These are phyloP conservation scores for Idaea biselata DNA, from an alignment of 2,888 invertebrate species.

Conservation along the genomic window DNA sequence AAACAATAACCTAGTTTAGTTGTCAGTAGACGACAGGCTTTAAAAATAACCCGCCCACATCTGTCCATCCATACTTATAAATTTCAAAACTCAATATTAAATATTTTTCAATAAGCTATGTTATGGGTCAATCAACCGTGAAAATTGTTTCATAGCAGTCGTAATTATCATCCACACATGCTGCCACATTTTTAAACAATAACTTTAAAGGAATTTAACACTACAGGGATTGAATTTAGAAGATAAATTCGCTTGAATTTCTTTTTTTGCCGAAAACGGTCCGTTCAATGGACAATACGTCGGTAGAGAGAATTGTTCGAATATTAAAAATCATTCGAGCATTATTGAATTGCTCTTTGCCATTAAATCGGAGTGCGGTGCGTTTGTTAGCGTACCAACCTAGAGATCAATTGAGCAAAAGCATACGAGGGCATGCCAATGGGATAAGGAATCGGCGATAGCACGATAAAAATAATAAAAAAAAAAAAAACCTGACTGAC, in stretches of 20 bases:
- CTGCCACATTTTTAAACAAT: slow-evolving; percentile 29
- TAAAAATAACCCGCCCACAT: not conserved
- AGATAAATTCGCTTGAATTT: slow-evolving; percentile 22
- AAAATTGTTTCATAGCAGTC: slow-evolving; percentile 39
- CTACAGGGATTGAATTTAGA: slow-evolving; percentile 23
- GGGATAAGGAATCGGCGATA: no score
- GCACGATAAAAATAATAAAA: no score
- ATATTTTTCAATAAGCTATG: slow-evolving; percentile 32
- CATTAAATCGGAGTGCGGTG: slow-evolving; percentile 50
- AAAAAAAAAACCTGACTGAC: no score
- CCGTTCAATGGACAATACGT: slow-evolving; percentile 60
- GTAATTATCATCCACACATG: slow-evolving; percentile 47
- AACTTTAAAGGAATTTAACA: slow-evolving; percentile 25
- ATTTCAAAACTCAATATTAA: slow-evolving; percentile 22
- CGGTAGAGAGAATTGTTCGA: slow-evolving; percentile 59
- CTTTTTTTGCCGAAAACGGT: slow-evolving; percentile 45
- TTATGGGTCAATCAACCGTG: slow-evolving; percentile 38
- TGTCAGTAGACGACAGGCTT: no score
- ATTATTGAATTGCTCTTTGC: slow-evolving; percentile 72
- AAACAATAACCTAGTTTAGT: no score
- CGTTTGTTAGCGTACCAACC: slow-evolving; percentile 32
- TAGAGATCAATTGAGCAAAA: not conserved
- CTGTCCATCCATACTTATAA: no score
- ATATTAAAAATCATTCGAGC: slow-evolving; percentile 77
- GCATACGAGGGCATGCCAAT: no score